Evolutionary conservation across 2,113 vertebrate genomes (phyloP), one percentile per base, ranked within the genome.

Genomic region (Chamaetylas fuelleborni): DNA sequence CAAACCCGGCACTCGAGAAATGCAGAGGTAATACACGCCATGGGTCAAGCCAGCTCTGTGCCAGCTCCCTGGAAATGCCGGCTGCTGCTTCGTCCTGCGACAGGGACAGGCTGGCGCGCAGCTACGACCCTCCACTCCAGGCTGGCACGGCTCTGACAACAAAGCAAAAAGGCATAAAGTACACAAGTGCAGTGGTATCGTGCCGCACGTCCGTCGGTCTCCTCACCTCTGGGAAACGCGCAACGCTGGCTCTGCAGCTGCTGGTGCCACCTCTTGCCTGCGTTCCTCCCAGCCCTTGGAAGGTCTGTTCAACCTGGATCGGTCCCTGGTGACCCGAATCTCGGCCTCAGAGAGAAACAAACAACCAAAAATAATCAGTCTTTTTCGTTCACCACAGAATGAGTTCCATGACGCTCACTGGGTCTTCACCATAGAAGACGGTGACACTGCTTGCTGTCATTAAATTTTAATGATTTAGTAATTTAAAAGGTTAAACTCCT

Each of bases 81-180:
- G 71, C 86, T 4, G 56, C 40, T 79, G 29, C 45, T 58, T 72
- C 69, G 28, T 66, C 84, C 40, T 18, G 48, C 40, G 8, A 24
- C 40, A 47, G 29, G 11, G 47, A 40, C 29, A 14, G 66, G 74
- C 45, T 58, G 84, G 42, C 6, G 58, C 45, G 71, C 45, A 28
- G 14, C 97, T 98, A 98, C 24, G 98, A 29, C 51, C 88, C 98
- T 97, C 98, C 98, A 97, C 99, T 98, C 98, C 99, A 99, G 56
- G 95, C 94, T 47, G 98, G 98, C 66, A 98, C 81, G 86, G 98
- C 98, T 97, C 99, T 99, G 95, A 19, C 77, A 69, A 54, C 48
- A 83, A 74, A 95, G 62, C 81, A 91, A 34, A 93, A 90, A n/a
- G 69, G 79, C 33, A 50, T 11, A 0, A 36, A 31, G 14, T 8